phyloP scores from a whole-genome alignment of 2,888 invertebrate genomes.

The Meiosimyza platycephala region DNA sequence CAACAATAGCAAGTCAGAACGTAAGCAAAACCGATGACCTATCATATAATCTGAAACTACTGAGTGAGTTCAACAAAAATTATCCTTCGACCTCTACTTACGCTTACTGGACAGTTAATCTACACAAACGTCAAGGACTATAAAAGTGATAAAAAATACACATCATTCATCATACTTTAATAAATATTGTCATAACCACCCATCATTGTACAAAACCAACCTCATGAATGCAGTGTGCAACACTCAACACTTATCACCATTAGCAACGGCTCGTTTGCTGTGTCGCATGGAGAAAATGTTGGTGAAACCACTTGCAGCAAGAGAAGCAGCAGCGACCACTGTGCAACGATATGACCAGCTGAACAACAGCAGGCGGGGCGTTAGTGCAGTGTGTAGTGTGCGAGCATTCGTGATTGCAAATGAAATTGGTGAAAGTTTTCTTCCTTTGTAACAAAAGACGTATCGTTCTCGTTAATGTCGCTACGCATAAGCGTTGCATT shows the following conservation, averaged over 20 bases:
- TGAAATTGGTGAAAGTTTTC: conserved; percentile 4
- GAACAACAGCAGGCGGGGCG: conserved; percentile 13
- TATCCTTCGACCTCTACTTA: neutral
- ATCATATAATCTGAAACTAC: conserved; percentile 16
- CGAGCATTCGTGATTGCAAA: neutral
- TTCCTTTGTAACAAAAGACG: too few species aligned
- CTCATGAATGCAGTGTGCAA: neutral
- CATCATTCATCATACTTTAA: conserved; percentile 14
- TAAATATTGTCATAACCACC: neutral
- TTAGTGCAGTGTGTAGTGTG: neutral
- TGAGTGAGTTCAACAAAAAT: conserved; percentile 23
- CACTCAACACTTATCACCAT: neutral
- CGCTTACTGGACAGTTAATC: conserved; percentile 5
- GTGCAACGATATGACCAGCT: neutral
- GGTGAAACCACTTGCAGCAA: neutral
- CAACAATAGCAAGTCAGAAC: conserved; percentile 16
- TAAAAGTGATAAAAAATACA: neutral
- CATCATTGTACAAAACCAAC: too few species aligned
- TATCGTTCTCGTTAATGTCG: too few species aligned
- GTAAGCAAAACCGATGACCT: conserved; percentile 25
- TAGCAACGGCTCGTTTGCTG: neutral
- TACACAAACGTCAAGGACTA: neutral
- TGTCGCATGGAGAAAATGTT: neutral
- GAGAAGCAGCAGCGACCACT: too few species aligned
- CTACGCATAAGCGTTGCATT: neutral